phyloP scores from a whole-genome alignment of 1,140 invertebrate species.

The Matsumurasca onukii region DNA sequence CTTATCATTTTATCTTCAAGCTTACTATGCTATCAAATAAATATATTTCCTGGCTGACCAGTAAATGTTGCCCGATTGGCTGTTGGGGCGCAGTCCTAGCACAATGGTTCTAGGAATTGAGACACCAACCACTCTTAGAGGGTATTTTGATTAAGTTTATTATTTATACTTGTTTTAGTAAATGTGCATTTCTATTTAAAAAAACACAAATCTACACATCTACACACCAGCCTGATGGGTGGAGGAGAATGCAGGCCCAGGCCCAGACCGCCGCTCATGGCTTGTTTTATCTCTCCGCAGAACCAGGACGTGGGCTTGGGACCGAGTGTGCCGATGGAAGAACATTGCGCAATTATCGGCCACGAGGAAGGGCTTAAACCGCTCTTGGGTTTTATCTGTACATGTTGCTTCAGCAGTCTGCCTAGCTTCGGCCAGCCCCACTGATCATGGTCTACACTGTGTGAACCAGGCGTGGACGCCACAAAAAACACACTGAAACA shows the following conservation, averaged over 20 bases:
- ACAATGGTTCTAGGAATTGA: too few relatives aligned
- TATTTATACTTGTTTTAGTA: too few relatives aligned
- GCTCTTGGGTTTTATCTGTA: slow-evolving; percentile 53
- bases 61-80: too few relatives aligned
- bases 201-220: slow-evolving; percentile 33
- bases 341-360: slow-evolving; percentile 80
- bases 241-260: slow-evolving; percentile 27
- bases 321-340: slow-evolving; percentile 87
- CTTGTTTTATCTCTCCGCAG: slow-evolving; percentile 61
- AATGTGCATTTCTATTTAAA: too few relatives aligned
- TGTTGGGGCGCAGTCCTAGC: too few relatives aligned
- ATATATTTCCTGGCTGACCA: too few relatives aligned
- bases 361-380: slow-evolving; percentile 59
- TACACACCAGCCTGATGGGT: slow-evolving; percentile 47
- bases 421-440: slow-evolving; percentile 76
- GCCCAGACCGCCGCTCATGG: slow-evolving; percentile 41
- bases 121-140: too few relatives aligned
- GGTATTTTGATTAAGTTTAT: too few relatives aligned
- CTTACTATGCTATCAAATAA: too few relatives aligned
- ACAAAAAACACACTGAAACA: slow-evolving; percentile 76
- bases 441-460: slow-evolving; percentile 54
- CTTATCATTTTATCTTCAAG: too few relatives aligned
- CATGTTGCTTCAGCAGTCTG: slow-evolving; percentile 63
- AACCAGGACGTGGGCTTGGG: slow-evolving; percentile 69
- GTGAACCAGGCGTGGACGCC: slow-evolving; percentile 79